phyloP scores from a whole-genome alignment of 2,888 invertebrate species.

The Bellardia pandia region DNA sequence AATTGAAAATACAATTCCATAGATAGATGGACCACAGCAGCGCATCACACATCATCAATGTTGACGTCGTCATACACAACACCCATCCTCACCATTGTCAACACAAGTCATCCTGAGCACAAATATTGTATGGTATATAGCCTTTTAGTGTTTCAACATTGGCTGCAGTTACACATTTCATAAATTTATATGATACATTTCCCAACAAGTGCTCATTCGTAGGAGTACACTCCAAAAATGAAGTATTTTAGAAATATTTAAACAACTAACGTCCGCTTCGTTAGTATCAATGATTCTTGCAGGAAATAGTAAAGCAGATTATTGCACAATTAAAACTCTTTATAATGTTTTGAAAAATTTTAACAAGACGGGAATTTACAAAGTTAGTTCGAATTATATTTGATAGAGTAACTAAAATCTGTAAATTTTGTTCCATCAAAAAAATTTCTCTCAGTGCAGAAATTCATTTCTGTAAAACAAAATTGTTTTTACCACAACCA shows the following conservation, averaged over 20 bases:
- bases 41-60: constrained; percentile 22
- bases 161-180: constrained; percentile 45
- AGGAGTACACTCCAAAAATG: not conserved
- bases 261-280: not conserved
- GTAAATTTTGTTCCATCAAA: not conserved
- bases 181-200: constrained; percentile 19
- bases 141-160: constrained; percentile 47
- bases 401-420: too few relatives aligned
- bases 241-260: not conserved
- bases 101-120: constrained; percentile 21
- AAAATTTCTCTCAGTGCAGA: constrained; percentile 25
- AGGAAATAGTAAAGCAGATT: too few relatives aligned
- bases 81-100: not conserved
- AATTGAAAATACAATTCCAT: constrained; percentile 61
- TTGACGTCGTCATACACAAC: constrained; percentile 31
- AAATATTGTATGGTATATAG: constrained; percentile 33
- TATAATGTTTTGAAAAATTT: too few relatives aligned
- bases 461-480: constrained; percentile 22
- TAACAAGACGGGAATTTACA: too few relatives aligned
- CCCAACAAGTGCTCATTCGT: not conserved
- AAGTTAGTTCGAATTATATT: too few relatives aligned
- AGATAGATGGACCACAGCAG: constrained; percentile 36
- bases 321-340: too few relatives aligned
- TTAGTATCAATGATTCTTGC: too few relatives aligned
- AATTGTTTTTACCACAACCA: constrained; percentile 45